A percentile compares a stretch with the other conserved stretches of the same genome.
These are phyloP conservation scores for Gymnogyps californianus DNA, from an alignment of 2,113 vertebrate species.

Conservation along the genomic window DNA sequence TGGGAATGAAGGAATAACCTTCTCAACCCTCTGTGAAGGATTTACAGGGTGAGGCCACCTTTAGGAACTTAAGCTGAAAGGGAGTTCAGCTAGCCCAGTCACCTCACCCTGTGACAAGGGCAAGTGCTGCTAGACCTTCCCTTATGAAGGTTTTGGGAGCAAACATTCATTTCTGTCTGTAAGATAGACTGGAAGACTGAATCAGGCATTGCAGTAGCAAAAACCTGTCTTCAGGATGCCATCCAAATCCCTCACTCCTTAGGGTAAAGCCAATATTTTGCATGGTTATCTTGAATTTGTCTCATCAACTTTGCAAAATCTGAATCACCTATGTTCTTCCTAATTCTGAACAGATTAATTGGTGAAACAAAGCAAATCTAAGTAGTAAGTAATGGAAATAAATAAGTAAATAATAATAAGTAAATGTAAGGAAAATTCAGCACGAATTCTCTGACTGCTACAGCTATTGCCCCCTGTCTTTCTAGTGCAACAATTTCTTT, in stretches of 20 bases:
- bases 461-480: background rate
- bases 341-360: background rate
- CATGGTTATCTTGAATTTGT: background rate
- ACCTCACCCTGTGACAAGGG: fast-evolving
- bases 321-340: background rate
- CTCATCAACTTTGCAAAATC: background rate
- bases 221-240: background rate
- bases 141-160: background rate
- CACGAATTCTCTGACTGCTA: background rate
- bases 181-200: background rate
- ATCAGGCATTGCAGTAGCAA: background rate
- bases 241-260: background rate
- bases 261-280: background rate
- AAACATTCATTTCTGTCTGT: background rate
- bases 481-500: background rate
- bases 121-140: background rate
- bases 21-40: background rate
- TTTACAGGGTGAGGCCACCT: background rate
- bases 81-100: background rate
- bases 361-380: background rate
- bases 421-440: background rate
- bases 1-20: background rate
- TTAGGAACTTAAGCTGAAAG: background rate
- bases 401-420: background rate
- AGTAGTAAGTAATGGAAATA: background rate